Evolutionary conservation across 2,888 invertebrate genomes (phyloP).

Genomic region (Leucophora obtusa): DNA sequence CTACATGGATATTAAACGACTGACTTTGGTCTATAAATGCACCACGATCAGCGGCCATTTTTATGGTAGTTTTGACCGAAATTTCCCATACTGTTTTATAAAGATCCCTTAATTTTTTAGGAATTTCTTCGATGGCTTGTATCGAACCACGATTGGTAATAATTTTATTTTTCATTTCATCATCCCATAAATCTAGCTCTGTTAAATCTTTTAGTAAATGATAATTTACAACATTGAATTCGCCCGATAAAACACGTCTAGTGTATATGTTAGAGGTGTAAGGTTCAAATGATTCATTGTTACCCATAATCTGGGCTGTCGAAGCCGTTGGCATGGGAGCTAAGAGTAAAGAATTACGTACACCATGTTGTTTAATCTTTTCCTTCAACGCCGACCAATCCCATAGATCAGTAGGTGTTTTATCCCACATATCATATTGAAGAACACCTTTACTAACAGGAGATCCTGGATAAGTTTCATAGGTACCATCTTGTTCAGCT

Average conservation of each 20-base stretch:
- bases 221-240: slow-evolving; percentile 97
- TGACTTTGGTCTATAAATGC: slow-evolving; percentile 99
- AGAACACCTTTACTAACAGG: slow-evolving; percentile 97
- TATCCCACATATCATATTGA: slow-evolving; percentile 99
- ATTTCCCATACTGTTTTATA: slow-evolving; percentile 99
- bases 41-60: slow-evolving; percentile 98
- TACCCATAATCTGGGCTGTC: slow-evolving; percentile 99
- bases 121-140: slow-evolving; percentile 91
- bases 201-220: slow-evolving; percentile 96
- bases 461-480: slow-evolving; percentile 93
- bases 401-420: slow-evolving; percentile 91
- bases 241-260: slow-evolving; percentile 95
- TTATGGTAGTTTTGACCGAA: slow-evolving; percentile 92
- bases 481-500: slow-evolving; percentile 89
- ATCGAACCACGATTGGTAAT: slow-evolving; percentile 95
- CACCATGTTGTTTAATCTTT: slow-evolving; percentile 91
- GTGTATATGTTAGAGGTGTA: slow-evolving; percentile 99
- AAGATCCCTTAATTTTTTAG: slow-evolving; percentile 89
- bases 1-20: slow-evolving; percentile 97
- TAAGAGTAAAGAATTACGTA: slow-evolving; percentile 94
- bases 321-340: slow-evolving; percentile 99
- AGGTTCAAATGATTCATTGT: slow-evolving; percentile 98
- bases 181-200: slow-evolving; percentile 94
- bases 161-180: slow-evolving; percentile 95
- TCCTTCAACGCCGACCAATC: slow-evolving; percentile 91